These are phyloP conservation scores for Oncopodura yosiiana DNA, from an alignment of 1,140 invertebrate species.

Conservation along the genomic window DNA sequence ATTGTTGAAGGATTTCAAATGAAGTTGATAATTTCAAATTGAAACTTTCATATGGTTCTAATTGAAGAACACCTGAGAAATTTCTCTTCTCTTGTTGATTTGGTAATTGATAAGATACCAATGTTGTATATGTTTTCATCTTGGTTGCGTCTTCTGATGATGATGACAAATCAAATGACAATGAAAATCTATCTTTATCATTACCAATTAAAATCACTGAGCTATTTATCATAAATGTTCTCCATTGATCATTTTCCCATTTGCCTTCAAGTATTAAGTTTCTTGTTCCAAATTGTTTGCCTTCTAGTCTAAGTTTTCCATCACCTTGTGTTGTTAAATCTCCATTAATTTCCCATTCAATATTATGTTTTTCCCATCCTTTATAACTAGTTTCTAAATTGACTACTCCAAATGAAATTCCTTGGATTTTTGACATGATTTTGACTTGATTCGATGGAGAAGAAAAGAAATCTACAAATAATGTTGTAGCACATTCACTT, in stretches of 20 bases:
- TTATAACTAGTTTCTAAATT: neutral
- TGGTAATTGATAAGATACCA: too few species aligned
- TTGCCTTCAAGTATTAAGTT: conserved; percentile 13
- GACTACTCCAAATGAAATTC: conserved; percentile 12
- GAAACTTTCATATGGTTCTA: too few species aligned
- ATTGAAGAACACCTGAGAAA: too few species aligned
- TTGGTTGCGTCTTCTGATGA: too few species aligned
- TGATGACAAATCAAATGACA: too few species aligned
- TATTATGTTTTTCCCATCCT: conserved; percentile 6
- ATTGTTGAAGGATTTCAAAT: too few species aligned
- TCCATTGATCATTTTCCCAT: conserved; percentile 11
- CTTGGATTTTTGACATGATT: conserved; percentile 7
- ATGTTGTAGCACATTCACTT: neutral
- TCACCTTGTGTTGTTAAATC: neutral
- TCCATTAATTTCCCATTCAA: conserved; percentile 23
- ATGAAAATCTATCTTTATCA: neutral
- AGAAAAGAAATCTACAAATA: neutral
- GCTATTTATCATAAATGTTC: conserved; percentile 15
- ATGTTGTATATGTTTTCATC: too few species aligned
- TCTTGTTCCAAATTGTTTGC: conserved; percentile 3
- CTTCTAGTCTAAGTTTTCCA: neutral
- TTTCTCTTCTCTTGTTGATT: neutral
- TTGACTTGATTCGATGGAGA: neutral
- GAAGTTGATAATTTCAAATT: too few species aligned
- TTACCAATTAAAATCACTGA: neutral